Evolutionary conservation across 53 echinoderm and acorn worm species (phyloP), one percentile per base, ranked within the genome.

Genomic region (Echinarachnius parma): DNA sequence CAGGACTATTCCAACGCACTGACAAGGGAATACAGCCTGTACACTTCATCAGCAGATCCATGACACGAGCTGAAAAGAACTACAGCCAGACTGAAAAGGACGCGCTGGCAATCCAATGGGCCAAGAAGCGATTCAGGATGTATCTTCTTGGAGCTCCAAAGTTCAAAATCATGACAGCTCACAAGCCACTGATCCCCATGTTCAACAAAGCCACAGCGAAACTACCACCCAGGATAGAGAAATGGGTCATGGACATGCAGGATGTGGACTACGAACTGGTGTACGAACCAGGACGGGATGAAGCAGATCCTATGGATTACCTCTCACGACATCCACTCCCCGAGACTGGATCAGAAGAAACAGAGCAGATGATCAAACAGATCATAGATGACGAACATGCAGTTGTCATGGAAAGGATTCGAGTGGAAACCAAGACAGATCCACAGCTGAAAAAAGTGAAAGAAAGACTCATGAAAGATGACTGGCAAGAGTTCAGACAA

Each of bases 271-370:
- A 55, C 27, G 69, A 80, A 32, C 44, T 68, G 18, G 44, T 80
- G 9, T 80, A 80, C 29, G 54, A 69, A 58, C 67, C 66, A 54
- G 57, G 75, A 2, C 75, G 37, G 46, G 65, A 83, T 44, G 77
- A 63, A 37, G 48, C 15, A 46, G 83, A 83, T 25, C 83, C 83
- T 32, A 34, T 83, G 8, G 67, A 83, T 27, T 77, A 66, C 31
- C 48, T 83, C 15, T 82, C 76, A 13, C 64, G 56, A 83, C 82
- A 82, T 37, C 82, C 75, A 61, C 8, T 82, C 19, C 64, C 75
- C 0, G 82, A 82, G 28, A 64, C 27, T 62, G 55, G n/a, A 15
- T 21, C 35, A 8, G 64, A 81, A 15, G 46, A 59, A 14, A 70
- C 59, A 30, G 81, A 81, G 19, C n/a, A 34, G 21, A 52, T 47